Conservation (phyloP, 2,797 vertebrate species). For the Cuculus canorus region DNA sequence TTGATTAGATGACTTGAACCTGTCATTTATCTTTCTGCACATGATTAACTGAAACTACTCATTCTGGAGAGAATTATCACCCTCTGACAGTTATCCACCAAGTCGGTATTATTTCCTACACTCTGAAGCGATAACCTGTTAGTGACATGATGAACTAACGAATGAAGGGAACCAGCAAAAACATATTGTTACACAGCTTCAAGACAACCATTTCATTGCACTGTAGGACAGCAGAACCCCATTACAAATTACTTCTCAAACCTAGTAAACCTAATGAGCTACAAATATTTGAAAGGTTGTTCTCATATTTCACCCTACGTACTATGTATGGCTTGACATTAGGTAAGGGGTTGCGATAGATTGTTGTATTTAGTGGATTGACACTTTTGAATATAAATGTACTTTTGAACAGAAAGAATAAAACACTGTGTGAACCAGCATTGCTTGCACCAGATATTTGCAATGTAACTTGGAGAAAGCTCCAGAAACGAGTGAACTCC, state of each 20-base stretch:
- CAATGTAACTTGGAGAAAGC: background rate
- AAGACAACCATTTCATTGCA: background rate
- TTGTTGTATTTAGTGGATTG: background rate
- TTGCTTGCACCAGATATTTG: background rate
- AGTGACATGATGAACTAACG: background rate
- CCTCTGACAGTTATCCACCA: background rate
- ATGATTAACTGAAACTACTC: background rate
- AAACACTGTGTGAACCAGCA: background rate
- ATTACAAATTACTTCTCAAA: background rate
- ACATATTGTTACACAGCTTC: background rate
- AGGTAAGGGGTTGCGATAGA: background rate
- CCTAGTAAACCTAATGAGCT: background rate
- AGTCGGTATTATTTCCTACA: background rate
- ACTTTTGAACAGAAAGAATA: background rate
- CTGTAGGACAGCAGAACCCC: background rate
- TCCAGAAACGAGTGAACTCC: background rate
- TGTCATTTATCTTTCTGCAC: background rate
- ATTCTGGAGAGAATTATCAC: background rate
- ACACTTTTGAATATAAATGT: background rate
- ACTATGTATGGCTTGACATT: rapidly evolving
- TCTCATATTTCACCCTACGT: background rate
- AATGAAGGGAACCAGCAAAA: background rate
- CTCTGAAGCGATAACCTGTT: background rate
- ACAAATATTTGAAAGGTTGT: background rate
- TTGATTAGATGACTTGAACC: background rate